Conservation (phyloP, 2,797 vertebrate genomes). For the Danionella dracula region DNA sequence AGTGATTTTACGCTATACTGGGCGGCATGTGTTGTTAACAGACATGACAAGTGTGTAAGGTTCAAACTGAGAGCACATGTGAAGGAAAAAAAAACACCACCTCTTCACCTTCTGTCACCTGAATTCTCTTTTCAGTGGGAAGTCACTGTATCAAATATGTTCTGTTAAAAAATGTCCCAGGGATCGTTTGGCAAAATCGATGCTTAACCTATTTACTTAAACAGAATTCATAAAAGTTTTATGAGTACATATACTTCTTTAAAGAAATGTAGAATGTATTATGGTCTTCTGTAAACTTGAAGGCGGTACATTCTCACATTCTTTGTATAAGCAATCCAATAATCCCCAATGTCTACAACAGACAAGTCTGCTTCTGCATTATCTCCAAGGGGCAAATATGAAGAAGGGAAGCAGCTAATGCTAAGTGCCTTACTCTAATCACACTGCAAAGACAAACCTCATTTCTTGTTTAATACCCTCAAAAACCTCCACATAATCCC, state of each 20-base stretch:
- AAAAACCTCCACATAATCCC: constrained; percentile 32
- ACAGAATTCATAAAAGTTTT: no score
- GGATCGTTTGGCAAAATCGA: no score
- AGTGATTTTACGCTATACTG: neutral
- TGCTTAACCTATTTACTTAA: no score
- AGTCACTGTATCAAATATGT: neutral
- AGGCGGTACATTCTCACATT: constrained; percentile 8
- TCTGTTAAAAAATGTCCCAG: no score
- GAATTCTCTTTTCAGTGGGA: constrained; percentile 1
- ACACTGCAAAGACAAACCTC: constrained; percentile 33
- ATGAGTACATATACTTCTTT: neutral
- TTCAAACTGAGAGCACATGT: neutral
- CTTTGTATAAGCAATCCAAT: constrained; percentile 14
- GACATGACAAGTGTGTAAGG: constrained; percentile 14
- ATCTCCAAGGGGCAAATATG: constrained; percentile 32
- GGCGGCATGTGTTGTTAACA: constrained; percentile 14
- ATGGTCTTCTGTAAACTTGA: neutral
- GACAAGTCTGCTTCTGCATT: constrained; percentile 13
- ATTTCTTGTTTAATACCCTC: constrained; percentile 32
- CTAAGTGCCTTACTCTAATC: constrained; percentile 30
- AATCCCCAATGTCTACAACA: constrained; percentile 35
- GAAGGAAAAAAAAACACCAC: constrained; percentile 23
- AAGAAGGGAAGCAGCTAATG: constrained; percentile 27
- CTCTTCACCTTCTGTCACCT: constrained; percentile 35
- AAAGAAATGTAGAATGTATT: neutral